These are phyloP conservation scores for Aphrophora alni DNA, from an alignment of 2,888 invertebrate species.

Conservation along the genomic window DNA sequence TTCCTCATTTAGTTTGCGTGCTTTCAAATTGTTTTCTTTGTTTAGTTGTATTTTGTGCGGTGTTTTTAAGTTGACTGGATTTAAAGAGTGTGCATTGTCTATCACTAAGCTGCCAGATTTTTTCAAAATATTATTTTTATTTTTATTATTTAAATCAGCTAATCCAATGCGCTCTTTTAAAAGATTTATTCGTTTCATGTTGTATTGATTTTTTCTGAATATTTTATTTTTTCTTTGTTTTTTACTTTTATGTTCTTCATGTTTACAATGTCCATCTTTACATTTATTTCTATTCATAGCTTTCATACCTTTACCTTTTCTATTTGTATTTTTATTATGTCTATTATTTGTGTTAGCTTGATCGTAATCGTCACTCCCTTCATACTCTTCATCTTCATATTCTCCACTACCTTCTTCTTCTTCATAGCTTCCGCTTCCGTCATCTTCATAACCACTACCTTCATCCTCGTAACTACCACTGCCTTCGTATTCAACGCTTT, in stretches of 20 bases:
- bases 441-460: not conserved
- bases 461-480: not conserved
- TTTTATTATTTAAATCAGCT: no score
- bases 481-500: not conserved
- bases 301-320: not conserved
- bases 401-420: not conserved
- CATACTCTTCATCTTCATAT: not conserved
- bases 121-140: no score
- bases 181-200: no score
- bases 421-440: not conserved
- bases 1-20: no score
- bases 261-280: not conserved
- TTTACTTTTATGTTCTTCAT: not conserved
- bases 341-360: not conserved
- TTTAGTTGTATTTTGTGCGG: no score
- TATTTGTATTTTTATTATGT: not conserved
- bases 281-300: not conserved
- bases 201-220: no score
- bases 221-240: not conserved
- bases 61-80: no score
- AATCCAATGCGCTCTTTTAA: no score
- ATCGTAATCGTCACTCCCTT: not conserved
- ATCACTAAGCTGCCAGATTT: no score
- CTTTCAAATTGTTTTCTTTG: no score
- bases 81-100: no score